These are phyloP conservation scores for Apodemia mormo DNA, from an alignment of 2,888 invertebrate genomes.

Conservation along the genomic window DNA sequence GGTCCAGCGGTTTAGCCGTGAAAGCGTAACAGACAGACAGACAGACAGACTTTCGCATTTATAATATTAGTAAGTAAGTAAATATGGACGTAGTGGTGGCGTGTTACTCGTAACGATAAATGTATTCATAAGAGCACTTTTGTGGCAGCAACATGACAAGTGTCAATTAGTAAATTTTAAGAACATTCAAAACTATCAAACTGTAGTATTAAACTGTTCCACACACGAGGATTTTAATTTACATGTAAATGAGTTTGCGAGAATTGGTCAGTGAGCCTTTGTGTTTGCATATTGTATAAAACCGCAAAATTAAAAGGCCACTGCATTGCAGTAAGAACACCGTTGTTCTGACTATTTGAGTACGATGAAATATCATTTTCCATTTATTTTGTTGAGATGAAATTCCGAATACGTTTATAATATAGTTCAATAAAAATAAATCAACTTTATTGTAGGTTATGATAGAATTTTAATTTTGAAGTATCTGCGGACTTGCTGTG, in stretches of 20 bases:
- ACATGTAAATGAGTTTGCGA: slow-evolving; percentile 57
- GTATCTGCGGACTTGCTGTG: no score
- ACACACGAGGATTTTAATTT: slow-evolving; percentile 45
- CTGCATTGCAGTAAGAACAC: slow-evolving; percentile 44
- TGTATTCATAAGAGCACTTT: no score
- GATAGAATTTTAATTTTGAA: no score
- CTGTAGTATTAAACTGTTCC: slow-evolving; percentile 27
- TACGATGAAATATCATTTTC: slow-evolving; percentile 8
- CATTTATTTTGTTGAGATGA: not conserved
- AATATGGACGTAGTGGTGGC: no score
- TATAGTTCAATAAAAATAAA: not conserved
- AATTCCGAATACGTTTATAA: not conserved
- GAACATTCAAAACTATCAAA: not conserved
- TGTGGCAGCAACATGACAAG: no score
- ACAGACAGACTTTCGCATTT: no score
- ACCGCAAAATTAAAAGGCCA: slow-evolving; percentile 48
- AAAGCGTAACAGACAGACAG: no score
- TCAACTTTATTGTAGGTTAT: not conserved
- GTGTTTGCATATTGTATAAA: slow-evolving; percentile 65
- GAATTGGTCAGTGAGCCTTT: slow-evolving; percentile 44
- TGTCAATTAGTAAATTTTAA: no score
- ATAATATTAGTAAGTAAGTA: no score
- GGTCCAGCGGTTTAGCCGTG: no score
- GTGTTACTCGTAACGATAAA: no score
- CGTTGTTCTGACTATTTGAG: slow-evolving; percentile 18